Base-by-base conservation (phyloP, 2,797 vertebrate species). In the Heterohyrax brucei region DNA sequence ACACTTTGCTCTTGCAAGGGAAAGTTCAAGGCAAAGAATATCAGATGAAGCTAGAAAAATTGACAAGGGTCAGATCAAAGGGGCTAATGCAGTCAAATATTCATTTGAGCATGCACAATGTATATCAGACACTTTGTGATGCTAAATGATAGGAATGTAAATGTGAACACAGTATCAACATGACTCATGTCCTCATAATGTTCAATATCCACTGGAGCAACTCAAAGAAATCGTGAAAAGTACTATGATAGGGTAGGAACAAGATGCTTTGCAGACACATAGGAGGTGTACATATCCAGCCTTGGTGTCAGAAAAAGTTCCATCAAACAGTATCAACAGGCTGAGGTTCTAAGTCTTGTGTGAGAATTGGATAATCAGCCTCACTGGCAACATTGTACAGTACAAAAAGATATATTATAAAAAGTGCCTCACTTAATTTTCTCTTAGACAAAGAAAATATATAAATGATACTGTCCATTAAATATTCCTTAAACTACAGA, bases 321-420 rank as follows among this genome's bases (percentile, higher is more conserved):
- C 28, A 33, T 80, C 75, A 89, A 88, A 70, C 56, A 75, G 91
- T 87, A 73, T 84, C 13, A 87, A 83, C 91, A 88, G 48, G 44
- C 72, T 94, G 73, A 91, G 10, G 9, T 30, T 85, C 61, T 81
- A 90, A 62, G 13, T 91, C 21, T 73, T 24, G n/a, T 83, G 81
- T 84, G 66, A 75, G 56, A 87, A 24, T 33, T 48, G 39, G 19
- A 33, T n/a, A 94, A 28, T 30, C 70, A 5, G 39, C 33, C 68
- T 86, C 5, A 22, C 24, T 70, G 50, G 16, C 39, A 28, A 46
- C 50, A 72, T 14, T 24, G n/a, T 53, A 18, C 33, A 70, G n/a
- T 56, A 64, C 19, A 72, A 26, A 66, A 39, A 7, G 26, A 39
- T 78, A 10, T 8, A 62, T 21, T 22, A 19, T 39, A 59, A 76